These are phyloP conservation scores for Lasioglossum albipes DNA, from an alignment of 1,140 invertebrate genomes.

Conservation along the genomic window DNA sequence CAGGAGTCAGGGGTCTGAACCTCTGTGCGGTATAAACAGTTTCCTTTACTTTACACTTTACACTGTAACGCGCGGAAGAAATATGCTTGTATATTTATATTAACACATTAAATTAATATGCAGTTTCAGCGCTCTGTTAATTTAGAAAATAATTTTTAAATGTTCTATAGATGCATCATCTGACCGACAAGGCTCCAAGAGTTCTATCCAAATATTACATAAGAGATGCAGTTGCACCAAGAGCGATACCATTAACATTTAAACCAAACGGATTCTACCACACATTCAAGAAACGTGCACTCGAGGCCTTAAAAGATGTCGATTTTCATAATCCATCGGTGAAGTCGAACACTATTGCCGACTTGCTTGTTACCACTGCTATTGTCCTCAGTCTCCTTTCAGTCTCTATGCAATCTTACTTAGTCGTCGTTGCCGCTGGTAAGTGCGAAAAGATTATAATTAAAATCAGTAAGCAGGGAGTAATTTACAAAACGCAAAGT, in stretches of 20 bases:
- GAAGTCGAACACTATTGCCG: conserved; percentile 80
- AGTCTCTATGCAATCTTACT: conserved; percentile 71
- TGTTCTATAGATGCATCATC: conserved; percentile 80
- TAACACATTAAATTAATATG: too few species aligned
- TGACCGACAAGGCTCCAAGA: conserved; percentile 79
- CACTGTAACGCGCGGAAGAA: too few species aligned
- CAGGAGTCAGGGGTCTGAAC: too few species aligned
- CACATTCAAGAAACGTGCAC: conserved; percentile 82
- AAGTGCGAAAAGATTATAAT: conserved; percentile 5
- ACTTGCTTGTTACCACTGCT: conserved; percentile 80
- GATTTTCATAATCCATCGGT: conserved; percentile 73
- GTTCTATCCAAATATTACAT: conserved; percentile 84
- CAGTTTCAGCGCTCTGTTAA: too few species aligned
- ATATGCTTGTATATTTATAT: too few species aligned
- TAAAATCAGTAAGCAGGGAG: not conserved
- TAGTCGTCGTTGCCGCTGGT: conserved; percentile 28
- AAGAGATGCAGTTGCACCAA: conserved; percentile 79
- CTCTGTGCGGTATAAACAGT: too few species aligned
- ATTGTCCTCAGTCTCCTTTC: conserved; percentile 80
- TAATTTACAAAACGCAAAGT: not conserved
- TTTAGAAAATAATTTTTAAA: not conserved
- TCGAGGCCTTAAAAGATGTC: conserved; percentile 79
- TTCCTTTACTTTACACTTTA: too few species aligned
- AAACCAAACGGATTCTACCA: conserved; percentile 85
- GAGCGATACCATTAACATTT: conserved; percentile 86